Conservation (phyloP, 1,140 invertebrate genomes). For the Cydia fagiglandana region DNA sequence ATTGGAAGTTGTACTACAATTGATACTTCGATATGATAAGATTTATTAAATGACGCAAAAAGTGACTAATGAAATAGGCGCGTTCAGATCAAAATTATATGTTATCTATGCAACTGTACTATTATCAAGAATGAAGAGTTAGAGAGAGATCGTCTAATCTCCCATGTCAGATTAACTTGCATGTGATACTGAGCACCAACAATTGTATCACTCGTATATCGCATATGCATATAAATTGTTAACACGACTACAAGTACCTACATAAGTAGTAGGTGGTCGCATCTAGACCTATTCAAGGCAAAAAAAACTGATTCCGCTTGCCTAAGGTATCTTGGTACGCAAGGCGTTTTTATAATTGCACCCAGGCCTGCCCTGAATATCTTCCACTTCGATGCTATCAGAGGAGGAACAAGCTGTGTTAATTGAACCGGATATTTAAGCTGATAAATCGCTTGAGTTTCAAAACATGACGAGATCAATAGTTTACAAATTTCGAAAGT, state of each 20-base stretch:
- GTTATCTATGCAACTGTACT: too few species aligned
- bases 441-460: conserved; percentile 14
- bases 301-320: neutral
- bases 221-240: neutral
- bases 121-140: too few species aligned
- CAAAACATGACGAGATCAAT: conserved; percentile 26
- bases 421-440: conserved; percentile 32
- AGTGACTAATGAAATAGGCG: neutral
- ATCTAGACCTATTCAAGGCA: neutral
- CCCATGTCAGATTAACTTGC: neutral
- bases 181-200: neutral
- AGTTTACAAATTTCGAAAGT: conserved; percentile 14
- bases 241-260: too few species aligned
- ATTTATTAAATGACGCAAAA: neutral
- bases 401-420: conserved; percentile 24
- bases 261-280: neutral
- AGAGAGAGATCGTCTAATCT: neutral
- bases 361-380: conserved; percentile 50
- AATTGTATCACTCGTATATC: neutral
- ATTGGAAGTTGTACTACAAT: neutral
- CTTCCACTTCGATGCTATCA: conserved; percentile 37
- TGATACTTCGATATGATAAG: neutral
- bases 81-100: too few species aligned
- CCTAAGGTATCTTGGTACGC: conserved; percentile 29
- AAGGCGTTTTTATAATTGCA: conserved; percentile 50